Evolutionary conservation across 2,113 vertebrate species (phyloP), one percentile per base, ranked within the genome.

Genomic region (Anthoscopus minutus): DNA sequence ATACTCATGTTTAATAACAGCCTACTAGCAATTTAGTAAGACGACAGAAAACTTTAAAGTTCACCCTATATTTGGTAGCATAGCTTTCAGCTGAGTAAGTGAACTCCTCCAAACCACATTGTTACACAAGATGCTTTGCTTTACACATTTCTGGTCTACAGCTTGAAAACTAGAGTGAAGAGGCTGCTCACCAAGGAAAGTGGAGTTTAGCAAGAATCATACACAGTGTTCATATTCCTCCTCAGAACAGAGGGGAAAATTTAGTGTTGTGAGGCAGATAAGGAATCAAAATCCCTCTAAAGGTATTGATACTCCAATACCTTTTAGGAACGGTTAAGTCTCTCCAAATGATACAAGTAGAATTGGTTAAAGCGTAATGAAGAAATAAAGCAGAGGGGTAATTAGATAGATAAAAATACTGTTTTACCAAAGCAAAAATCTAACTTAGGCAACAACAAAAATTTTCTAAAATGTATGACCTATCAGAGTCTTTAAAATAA

Each of bases 201-300:
- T 33, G 9, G 31, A 65, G 60, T 35, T 69, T 56, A 69, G 58
- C 30, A 81, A 84, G 56, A 28, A 72, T 42, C 11, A 11, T 44
- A 54, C 5, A 21, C 15, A 33, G 40, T 60, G 12, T 38, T 77
- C 40, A 77, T 27, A 54, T 3, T 40, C 25, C 37, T 78, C 35
- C 23, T 56, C 31, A 37, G 44, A 71, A 54, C 0, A 4, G 14
- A 18, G 2, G 0, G 4, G 15, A 4, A 38, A 58, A 25, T 5
- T 4, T 19, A 38, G 27, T 24, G 24, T 48, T 72, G 45, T 11
- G 15, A 87, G 38, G 47, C 45, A 93, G 16, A 70, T 9, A 82
- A 74, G 13, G 13, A 78, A 88, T 19, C n/a, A 44, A 66, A 78
- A 69, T 28, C 4, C 53, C 33, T 58, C 16, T 30, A 56, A 72